phyloP scores from a whole-genome alignment of 2,113 vertebrate species.

The Lepus europaeus region DNA sequence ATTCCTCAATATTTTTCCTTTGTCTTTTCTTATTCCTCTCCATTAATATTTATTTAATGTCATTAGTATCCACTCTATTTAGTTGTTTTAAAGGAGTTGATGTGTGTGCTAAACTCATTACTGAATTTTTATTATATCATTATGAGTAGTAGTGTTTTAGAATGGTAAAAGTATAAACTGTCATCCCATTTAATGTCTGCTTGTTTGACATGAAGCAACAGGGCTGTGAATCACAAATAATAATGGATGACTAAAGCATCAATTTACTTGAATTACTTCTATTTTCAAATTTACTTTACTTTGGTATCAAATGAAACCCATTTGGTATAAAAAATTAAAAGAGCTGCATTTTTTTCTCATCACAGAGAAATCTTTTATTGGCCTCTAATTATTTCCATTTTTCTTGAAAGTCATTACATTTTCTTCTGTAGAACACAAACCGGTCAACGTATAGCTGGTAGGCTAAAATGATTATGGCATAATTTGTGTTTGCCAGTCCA shows the following conservation, averaged over 20 bases:
- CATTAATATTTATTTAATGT: neutral
- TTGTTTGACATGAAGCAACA: neutral
- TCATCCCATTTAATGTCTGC: neutral
- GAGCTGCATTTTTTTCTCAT: conserved; percentile 71
- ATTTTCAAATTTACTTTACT: conserved; percentile 80
- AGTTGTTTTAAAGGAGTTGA: neutral
- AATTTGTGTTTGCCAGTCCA: conserved; percentile 85
- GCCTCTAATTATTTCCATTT: conserved; percentile 68
- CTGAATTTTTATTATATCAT: conserved; percentile 25
- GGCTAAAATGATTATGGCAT: conserved; percentile 82
- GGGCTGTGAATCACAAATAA: conserved; percentile 53
- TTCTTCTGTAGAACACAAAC: conserved; percentile 76
- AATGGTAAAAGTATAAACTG: neutral
- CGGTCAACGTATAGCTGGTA: conserved; percentile 77
- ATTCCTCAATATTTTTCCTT: neutral
- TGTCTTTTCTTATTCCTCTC: neutral
- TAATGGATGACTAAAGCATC: neutral
- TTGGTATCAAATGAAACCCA: conserved; percentile 69
- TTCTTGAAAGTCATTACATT: conserved; percentile 71
- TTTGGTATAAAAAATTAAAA: conserved; percentile 80
- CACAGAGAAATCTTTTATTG: conserved; percentile 70
- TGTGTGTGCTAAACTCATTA: neutral
- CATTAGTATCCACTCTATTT: neutral
- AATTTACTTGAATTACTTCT: conserved; percentile 72
- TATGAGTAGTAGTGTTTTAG: neutral